Conservation (phyloP, 2,113 vertebrate genomes). For the Peromyscus polionotus region DNA sequence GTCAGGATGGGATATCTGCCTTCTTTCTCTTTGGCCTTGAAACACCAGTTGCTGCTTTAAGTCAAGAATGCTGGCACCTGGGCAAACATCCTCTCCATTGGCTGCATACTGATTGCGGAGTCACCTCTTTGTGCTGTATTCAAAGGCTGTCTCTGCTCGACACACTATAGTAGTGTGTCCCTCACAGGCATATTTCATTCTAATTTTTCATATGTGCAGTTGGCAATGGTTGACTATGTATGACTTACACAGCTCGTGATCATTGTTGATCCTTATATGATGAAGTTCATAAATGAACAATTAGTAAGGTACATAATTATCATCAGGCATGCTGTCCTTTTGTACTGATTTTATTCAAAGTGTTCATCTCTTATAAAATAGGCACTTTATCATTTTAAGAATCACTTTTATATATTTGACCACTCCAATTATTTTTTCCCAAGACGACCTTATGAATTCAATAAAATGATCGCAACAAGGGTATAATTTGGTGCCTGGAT, state of each 20-base stretch:
- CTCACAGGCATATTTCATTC: background rate
- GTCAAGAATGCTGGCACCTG: background rate
- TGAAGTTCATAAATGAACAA: conserved; percentile 4
- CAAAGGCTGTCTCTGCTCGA: background rate
- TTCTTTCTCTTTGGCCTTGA: background rate
- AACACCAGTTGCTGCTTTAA: background rate
- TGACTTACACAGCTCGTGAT: background rate
- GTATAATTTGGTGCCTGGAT: background rate
- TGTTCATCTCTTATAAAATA: background rate
- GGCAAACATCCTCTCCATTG: background rate
- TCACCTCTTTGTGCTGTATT: background rate
- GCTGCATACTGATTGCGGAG: background rate
- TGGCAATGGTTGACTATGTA: background rate
- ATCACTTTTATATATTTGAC: background rate
- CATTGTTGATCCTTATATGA: background rate
- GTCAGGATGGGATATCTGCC: background rate
- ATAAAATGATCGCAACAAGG: background rate
- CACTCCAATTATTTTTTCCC: background rate
- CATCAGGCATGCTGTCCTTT: background rate
- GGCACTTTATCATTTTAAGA: background rate
- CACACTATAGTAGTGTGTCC: background rate
- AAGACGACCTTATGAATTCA: background rate
- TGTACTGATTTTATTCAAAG: background rate
- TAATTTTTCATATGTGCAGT: background rate
- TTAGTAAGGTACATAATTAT: background rate